Evolutionary conservation across 1,140 invertebrate genomes (phyloP), one percentile per base, ranked within the genome.

Genomic region (Drosophila sproati): DNA sequence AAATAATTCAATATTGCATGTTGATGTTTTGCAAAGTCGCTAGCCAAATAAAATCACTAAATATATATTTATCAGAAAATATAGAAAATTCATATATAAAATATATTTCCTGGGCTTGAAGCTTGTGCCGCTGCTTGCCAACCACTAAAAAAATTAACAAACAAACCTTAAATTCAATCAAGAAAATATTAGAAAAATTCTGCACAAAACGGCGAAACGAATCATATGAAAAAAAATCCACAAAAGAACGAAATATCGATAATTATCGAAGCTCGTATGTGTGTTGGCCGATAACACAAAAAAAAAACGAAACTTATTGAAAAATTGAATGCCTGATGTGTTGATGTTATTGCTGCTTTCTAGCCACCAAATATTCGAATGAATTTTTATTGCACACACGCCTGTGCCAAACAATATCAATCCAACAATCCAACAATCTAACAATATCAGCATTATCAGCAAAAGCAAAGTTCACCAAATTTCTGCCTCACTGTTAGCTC

Each of bases 11-110:
- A 75, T 73, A 77, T 35, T 90, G 86, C 86, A 90, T 90, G 86
- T 90, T 90, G 86, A 91, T 90, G 86, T 90, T 91, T 81, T 57
- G 68, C 73, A 75, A 63, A 69, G 35, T 62, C 67, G 71, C 71
- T 51, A 71, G 50, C 31, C 32, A 72, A 60, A 57, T 8, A 45
- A 68, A 47, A 43, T 12, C 68, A 71, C 68, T 50, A 48, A 59
- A 57, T 67, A 41, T 57, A n/a, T 55, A 47, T 56, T 12, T 34
- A 43, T 57, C 41, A 29, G 12, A 61, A 32, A 39, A 41, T 64
- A 62, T 64, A 66, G 50, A 67, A 20, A 61, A 61, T 60, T 50
- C 60, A 35, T 28, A 6, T 34, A 45, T 28, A 7, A 28, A 54
- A 54, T 45, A 47, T 45, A 50, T 62, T 45, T 54, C 54, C 41